phyloP scores from a whole-genome alignment of 2,888 invertebrate genomes.

The Campoletis raptor region DNA sequence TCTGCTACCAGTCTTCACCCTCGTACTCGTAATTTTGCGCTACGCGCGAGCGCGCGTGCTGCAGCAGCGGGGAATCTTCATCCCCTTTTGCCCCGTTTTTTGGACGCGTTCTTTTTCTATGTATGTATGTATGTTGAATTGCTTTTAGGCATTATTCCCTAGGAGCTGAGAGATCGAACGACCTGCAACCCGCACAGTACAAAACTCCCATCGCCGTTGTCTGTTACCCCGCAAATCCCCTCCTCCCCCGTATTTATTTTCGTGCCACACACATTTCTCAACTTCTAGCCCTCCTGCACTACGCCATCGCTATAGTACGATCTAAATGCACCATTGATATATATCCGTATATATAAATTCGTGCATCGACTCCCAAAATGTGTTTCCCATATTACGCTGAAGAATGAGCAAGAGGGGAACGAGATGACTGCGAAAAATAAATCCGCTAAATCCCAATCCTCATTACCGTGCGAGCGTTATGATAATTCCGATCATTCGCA shows the following conservation, averaged over 20 bases:
- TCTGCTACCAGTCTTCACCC: constrained; percentile 71
- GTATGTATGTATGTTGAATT: neutral
- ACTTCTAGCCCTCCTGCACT: neutral
- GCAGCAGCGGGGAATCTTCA: constrained; percentile 60
- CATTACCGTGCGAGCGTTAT: neutral
- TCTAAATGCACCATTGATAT: neutral
- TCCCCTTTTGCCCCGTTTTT: constrained; percentile 45
- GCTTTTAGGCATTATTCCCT: constrained; percentile 6
- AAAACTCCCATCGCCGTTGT: neutral
- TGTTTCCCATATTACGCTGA: constrained; percentile 33
- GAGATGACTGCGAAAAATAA: neutral
- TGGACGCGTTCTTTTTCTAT: constrained; percentile 39
- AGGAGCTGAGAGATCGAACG: constrained; percentile 13
- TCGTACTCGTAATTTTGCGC: constrained; percentile 62
- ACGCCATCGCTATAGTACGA: neutral
- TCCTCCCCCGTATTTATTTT: neutral
- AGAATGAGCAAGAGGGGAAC: neutral
- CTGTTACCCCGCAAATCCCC: neutral
- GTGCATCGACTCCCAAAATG: constrained; percentile 12
- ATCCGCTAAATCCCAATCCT: neutral
- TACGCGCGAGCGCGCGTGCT: constrained; percentile 55
- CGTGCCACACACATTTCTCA: neutral
- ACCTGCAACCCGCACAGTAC: neutral
- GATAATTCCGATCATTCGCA: neutral
- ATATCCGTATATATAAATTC: neutral